Evolutionary conservation across 2,797 vertebrate genomes (phyloP).

Genomic region (Galagoides demidoff): DNA sequence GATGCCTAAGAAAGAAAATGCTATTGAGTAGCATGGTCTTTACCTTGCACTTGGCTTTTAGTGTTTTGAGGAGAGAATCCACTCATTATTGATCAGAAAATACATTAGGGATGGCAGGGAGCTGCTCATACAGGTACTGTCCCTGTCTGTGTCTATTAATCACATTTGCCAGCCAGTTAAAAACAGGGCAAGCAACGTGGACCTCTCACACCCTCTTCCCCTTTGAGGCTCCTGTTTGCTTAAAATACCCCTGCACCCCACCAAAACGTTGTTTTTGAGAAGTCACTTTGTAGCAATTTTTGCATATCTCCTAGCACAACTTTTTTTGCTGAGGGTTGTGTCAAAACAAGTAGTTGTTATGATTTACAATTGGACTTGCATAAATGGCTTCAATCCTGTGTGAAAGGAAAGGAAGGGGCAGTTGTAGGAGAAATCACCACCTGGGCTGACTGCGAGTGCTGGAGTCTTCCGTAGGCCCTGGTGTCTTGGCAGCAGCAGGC

Average conservation of each 20-base stretch:
- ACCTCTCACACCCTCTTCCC: not conserved
- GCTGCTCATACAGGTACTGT: not conserved
- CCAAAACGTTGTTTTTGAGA: not conserved
- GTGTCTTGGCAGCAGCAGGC: not conserved
- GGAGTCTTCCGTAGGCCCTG: not conserved
- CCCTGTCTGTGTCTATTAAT: no score
- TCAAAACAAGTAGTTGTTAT: not conserved
- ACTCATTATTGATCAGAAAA: not conserved
- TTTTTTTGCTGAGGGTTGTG: not conserved
- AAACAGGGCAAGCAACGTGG: accelerated
- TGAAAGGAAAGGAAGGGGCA: not conserved
- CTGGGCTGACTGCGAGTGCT: not conserved
- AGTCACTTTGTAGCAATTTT: not conserved
- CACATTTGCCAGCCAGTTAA: not conserved
- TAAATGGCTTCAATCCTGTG: not conserved
- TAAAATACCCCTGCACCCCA: not conserved
- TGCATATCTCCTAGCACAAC: accelerated
- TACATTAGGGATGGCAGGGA: not conserved
- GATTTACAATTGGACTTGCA: not conserved
- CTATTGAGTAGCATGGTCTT: not conserved
- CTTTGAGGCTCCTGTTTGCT: not conserved
- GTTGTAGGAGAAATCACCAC: not conserved
- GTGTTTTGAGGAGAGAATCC: not conserved
- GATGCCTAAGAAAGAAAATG: not conserved
- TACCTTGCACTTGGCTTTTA: not conserved